Base-by-base conservation (phyloP, 2,888 invertebrate genomes). In the Petrolisthes cinctipes region DNA sequence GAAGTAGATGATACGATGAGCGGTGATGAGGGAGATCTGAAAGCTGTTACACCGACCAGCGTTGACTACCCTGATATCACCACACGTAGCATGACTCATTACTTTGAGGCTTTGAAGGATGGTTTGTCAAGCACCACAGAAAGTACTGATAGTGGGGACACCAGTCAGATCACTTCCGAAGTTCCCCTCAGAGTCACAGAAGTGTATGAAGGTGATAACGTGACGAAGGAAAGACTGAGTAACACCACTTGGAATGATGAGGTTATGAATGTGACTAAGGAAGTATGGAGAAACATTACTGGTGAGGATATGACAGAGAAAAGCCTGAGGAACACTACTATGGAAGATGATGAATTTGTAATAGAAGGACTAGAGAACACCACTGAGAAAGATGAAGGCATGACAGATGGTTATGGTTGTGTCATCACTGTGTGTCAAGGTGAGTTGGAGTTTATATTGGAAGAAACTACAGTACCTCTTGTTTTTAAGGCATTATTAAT, bases 381-480 rank as follows among this genome's bases (percentile, higher is more conserved):
- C 3, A 54, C 66, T 61, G 68, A 68, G 14, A 54, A 66, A 68
- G n/a, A 57, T 4, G 17, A 57, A 4, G 11, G 4, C 6, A 23
- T 20, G 4, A 78, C 71, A 73, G 73, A 66, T 51, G 85, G 80
- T 23, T 0, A 76, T 53, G 76, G 75, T 0, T 86, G 86, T 82
- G 81, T 81, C 61, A 17, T 86, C 54, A 66, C 53, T 4, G 61
- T 86, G 53, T 86, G 86, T 86, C 66, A 82, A 14, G 82, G 86
- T 86, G 51, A 76, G 86, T 71, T 1, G 14, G 1, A 37, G 37
- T 37, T 37, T 37, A 37, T 37, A 37, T 37, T 37, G 37, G 37
- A 37, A 37, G 1, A 37, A 37, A 37, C 37, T 37, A 37, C 37
- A 37, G 37, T 37, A 37, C 37, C 37, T 37, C 37, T 37, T 37